Percentiles rank a stretch among this genome's conserved stretches.
phyloP scores from a whole-genome alignment of 23 tunicate genomes.

The Ciona savignyi region DNA sequence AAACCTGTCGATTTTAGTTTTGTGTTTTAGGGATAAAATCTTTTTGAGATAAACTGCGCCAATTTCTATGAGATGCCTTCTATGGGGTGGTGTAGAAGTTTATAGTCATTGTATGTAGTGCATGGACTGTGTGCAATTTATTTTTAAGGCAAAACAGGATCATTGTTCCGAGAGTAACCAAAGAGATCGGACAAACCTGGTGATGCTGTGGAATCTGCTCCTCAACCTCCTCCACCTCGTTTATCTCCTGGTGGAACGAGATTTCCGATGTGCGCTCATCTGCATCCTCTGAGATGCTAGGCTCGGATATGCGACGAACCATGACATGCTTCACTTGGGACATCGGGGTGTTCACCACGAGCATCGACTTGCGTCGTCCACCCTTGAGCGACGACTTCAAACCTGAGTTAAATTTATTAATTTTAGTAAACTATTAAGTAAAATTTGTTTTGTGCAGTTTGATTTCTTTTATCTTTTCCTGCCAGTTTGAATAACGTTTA shows the following conservation, averaged over 20 bases:
- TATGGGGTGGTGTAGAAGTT: too few species aligned
- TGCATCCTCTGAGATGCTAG: not conserved
- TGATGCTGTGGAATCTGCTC: constrained; percentile 57
- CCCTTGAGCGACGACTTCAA: constrained; percentile 29
- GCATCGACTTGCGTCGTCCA: constrained; percentile 36
- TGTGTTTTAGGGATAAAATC: not conserved
- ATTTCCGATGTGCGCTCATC: not conserved
- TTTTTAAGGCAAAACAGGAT: not conserved
- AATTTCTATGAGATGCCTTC: too few species aligned
- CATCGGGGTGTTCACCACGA: constrained; percentile 26
- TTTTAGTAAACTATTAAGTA: not conserved
- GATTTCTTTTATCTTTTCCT: too few species aligned
- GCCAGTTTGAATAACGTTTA: too few species aligned
- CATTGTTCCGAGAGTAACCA: not conserved
- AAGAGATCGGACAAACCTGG: constrained; percentile 21
- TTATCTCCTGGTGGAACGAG: not conserved
- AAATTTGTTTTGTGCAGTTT: not conserved
- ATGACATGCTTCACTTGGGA: constrained; percentile 7
- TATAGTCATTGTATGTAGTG: too few species aligned
- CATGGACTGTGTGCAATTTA: not conserved
- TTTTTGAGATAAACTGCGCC: not conserved
- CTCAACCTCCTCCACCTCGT: constrained; percentile 37
- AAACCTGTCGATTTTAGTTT: constrained; percentile 17
- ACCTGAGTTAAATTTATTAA: not conserved
- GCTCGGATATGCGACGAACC: constrained; percentile 3